Evolutionary conservation across 2,797 vertebrate genomes (phyloP), one percentile per base, ranked within the genome.

Genomic region (Podarcis siculus): DNA sequence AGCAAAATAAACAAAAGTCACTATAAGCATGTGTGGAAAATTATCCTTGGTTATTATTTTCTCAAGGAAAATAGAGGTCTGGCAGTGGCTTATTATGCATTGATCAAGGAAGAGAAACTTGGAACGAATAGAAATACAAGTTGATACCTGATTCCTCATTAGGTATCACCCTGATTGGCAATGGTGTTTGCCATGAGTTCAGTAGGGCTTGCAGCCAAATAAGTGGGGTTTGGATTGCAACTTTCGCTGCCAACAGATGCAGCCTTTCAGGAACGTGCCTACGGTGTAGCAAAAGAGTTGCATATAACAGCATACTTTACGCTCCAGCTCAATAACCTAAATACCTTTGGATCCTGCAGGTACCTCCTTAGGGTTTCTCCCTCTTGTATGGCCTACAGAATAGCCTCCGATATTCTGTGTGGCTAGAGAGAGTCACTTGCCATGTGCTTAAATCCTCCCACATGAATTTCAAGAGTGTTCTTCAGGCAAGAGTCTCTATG

Each of bases 391-490:
- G 8, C 61, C 9, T 21, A 35, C 5, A 82, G 61, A 67, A 67
- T 30, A 30, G 30, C 25, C 39, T 77, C 30, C 12, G 3, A 71
- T 6, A 7, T 55, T 88, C 19, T 78, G 61, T 8, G 32, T 42
- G 72, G 61, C 45, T 23, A 39, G n/a, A 83, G 81, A 79, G 55
- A 88, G 32, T 42, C 86, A 64, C 58, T 72, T 93, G 89, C 79
- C 80, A 85, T 73, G 10, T 39, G 3, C 92, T 10, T 89, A 13
- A 76, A 94, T 71, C 75, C 82, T 91, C 89, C 88, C 82, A 37
- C 0, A 0, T 86, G 80, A 79, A 87, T 92, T 90, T 90, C 87
- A 90, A 4, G 71, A 61, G 78, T 67, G 86, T 88, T 79, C 83
- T 85, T 32, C 0, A 88, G 83, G 91, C 0, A 37, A 75, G 42